Evolutionary conservation across 1,140 invertebrate genomes (phyloP).

Genomic region (Branchinecta lynchi): DNA sequence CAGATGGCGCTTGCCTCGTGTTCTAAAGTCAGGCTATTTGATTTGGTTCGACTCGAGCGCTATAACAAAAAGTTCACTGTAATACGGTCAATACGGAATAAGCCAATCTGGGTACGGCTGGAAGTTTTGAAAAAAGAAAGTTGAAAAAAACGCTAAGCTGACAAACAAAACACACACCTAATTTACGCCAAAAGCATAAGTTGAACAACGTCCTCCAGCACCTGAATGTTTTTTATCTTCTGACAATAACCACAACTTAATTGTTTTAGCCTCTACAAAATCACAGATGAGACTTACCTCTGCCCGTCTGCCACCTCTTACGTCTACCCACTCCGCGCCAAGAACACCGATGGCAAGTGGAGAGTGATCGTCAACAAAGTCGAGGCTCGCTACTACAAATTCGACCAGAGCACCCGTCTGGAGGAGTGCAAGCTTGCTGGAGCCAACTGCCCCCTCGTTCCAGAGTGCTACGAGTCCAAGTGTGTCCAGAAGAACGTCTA

Average conservation of each 20-base stretch:
- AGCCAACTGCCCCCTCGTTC: not conserved
- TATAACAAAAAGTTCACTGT: no score
- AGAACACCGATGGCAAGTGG: constrained; percentile 27
- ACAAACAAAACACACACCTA: no score
- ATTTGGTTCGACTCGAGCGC: no score
- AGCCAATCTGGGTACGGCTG: no score
- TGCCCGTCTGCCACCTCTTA: constrained; percentile 24
- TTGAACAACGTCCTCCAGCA: no score
- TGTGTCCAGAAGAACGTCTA: constrained; percentile 20
- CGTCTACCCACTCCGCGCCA: constrained; percentile 26
- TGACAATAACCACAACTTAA: not conserved
- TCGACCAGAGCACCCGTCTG: constrained; percentile 26
- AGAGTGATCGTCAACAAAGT: constrained; percentile 28
- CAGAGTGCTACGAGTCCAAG: not conserved
- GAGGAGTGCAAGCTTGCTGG: constrained; percentile 24
- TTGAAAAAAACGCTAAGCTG: no score
- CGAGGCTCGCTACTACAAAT: constrained; percentile 25
- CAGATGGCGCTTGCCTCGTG: no score
- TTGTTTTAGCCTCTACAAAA: constrained; percentile 20
- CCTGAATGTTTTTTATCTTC: no score
- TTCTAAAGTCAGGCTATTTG: no score
- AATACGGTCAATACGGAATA: no score
- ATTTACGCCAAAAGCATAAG: no score
- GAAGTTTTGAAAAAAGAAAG: no score
- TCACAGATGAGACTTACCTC: constrained; percentile 26